A percentile compares a stretch with the other conserved stretches of the same genome.
These are phyloP conservation scores for Ovibos moschatus DNA, from an alignment of 2,113 vertebrate genomes.

Conservation along the genomic window DNA sequence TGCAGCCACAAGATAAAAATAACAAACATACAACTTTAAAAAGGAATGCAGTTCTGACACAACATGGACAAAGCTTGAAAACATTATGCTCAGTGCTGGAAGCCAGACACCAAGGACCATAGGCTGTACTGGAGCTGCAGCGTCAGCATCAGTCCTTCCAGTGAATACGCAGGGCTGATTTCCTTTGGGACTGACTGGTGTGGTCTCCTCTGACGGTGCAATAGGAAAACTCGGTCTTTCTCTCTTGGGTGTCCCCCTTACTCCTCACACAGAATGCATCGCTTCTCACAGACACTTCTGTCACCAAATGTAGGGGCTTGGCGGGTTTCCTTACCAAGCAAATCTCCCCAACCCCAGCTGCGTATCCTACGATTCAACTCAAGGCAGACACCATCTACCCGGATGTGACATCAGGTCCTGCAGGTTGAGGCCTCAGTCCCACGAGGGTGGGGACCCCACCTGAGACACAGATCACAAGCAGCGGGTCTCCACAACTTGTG, in stretches of 20 bases:
- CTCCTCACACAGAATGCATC: not conserved
- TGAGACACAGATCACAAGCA: not conserved
- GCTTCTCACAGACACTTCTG: not conserved
- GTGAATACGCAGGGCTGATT: not conserved
- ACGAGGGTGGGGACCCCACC: accelerated
- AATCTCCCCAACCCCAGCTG: too few relatives aligned
- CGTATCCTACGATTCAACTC: not conserved
- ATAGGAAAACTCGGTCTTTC: not conserved
- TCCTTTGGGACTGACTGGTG: not conserved
- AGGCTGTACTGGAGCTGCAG: not conserved
- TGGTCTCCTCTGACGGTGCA: not conserved
- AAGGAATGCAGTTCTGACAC: not conserved
- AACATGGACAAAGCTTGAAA: not conserved
- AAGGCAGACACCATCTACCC: not conserved
- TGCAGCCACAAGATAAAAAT: not conserved
- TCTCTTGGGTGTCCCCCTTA: not conserved
- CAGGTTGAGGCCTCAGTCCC: not conserved
- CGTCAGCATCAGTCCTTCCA: not conserved
- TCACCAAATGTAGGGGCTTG: not conserved
- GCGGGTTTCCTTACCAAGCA: not conserved
- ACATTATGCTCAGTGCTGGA: not conserved
- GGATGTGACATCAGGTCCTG: accelerated
- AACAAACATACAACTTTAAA: not conserved
- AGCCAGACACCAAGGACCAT: not conserved
- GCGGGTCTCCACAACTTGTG: not conserved